Conservation (phyloP, 2,113 vertebrate species). For the Romanogobio albipinnatus region DNA sequence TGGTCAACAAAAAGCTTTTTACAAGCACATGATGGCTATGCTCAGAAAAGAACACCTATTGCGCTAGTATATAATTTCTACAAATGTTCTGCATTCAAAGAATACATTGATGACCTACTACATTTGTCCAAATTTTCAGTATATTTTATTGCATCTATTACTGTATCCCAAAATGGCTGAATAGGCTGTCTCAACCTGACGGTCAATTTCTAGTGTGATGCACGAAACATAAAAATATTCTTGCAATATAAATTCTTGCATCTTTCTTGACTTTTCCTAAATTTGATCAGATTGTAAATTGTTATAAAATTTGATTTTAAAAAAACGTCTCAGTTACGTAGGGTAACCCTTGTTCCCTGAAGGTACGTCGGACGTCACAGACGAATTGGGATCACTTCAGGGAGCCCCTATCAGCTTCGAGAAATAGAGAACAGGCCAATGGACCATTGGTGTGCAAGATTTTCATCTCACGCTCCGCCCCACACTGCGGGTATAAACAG, state of each 20-base stretch:
- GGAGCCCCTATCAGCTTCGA: too few species aligned
- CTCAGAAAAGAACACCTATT: too few species aligned
- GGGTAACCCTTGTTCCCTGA: too few species aligned
- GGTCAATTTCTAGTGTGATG: not conserved
- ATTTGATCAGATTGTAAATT: not conserved
- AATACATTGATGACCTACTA: too few species aligned
- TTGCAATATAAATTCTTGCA: not conserved
- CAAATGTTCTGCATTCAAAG: not conserved
- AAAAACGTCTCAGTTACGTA: too few species aligned
- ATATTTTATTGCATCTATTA: not conserved
- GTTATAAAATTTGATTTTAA: not conserved
- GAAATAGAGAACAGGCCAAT: too few species aligned
- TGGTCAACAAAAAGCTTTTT: not conserved
- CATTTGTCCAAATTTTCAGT: not conserved
- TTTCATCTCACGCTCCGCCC: too few species aligned
- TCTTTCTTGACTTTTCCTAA: not conserved
- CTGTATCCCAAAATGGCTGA: not conserved
- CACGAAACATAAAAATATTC: not conserved
- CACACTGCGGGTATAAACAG: too few species aligned
- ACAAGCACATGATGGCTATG: not conserved
- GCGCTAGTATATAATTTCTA: not conserved
- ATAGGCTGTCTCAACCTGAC: not conserved
- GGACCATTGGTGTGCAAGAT: too few species aligned
- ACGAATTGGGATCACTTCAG: too few species aligned
- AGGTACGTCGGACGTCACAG: too few species aligned